Conservation (phyloP, 2,113 vertebrate species). For the Jacana jacana region DNA sequence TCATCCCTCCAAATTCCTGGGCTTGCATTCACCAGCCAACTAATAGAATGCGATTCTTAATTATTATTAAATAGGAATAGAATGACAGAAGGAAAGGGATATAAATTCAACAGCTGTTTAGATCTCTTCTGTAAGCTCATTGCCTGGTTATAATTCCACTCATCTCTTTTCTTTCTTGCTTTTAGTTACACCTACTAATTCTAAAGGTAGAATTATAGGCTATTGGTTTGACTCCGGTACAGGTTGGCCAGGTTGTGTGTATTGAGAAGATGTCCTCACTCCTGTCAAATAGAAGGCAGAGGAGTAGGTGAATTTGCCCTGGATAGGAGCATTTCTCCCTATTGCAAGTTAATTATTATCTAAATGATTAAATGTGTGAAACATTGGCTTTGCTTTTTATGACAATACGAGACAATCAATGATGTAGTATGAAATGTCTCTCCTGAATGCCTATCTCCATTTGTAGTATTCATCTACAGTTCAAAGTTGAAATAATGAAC, state of each 20-base stretch:
- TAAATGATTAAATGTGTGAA: background rate
- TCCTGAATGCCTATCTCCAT: background rate
- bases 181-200: background rate
- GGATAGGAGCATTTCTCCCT: background rate
- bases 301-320: background rate
- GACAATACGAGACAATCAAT: background rate
- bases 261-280: background rate
- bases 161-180: background rate
- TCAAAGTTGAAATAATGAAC: background rate
- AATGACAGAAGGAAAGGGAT: background rate
- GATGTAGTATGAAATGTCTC: background rate
- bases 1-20: background rate
- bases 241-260: background rate
- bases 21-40: background rate
- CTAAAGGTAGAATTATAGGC: background rate
- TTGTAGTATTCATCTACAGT: background rate
- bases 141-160: background rate
- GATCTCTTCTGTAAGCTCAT: background rate
- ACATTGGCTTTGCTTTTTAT: background rate
- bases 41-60: background rate
- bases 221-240: background rate
- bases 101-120: background rate
- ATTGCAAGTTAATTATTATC: slow-evolving; percentile 24
- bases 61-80: background rate
- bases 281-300: background rate